Conservation (phyloP, 37 sponge, comb jelly and placozoan genomes). For the Crambe crambe region DNA sequence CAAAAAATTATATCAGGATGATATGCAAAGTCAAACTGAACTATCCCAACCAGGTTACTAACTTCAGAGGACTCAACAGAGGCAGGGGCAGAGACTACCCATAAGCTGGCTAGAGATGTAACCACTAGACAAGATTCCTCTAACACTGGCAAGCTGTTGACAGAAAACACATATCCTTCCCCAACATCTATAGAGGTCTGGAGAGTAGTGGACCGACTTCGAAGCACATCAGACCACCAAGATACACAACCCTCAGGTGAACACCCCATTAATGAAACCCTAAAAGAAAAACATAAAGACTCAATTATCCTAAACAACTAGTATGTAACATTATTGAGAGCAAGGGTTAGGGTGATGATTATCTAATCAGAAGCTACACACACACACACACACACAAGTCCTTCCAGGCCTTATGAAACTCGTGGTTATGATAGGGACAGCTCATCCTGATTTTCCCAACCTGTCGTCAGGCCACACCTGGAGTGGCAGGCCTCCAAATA, state of each 20-base stretch:
- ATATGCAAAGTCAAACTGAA: too few species aligned
- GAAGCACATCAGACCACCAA: slow-evolving; percentile 52
- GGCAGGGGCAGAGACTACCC: slow-evolving; percentile 1
- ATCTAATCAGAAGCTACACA: neutral
- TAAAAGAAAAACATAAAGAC: neutral
- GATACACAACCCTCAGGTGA: slow-evolving; percentile 39
- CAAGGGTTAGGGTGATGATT: neutral
- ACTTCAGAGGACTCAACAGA: neutral
- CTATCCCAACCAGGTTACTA: too few species aligned
- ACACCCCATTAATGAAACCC: slow-evolving; percentile 30
- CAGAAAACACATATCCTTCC: neutral
- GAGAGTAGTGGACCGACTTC: neutral
- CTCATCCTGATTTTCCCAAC: too few species aligned
- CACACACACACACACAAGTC: neutral
- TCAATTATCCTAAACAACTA: neutral
- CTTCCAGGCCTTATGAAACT: too few species aligned
- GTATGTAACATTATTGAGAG: neutral
- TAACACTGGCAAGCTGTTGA: slow-evolving; percentile 7
- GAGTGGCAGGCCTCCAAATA: too few species aligned
- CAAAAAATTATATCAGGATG: too few species aligned
- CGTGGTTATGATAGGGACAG: too few species aligned
- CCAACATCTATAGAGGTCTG: slow-evolving; percentile 26
- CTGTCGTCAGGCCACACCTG: too few species aligned
- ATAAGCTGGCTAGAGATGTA: slow-evolving; percentile 11
- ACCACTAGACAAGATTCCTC: slow-evolving; percentile 13